Conservation (phyloP, 2,797 vertebrate species). For the Hephaestus fuliginosus region DNA sequence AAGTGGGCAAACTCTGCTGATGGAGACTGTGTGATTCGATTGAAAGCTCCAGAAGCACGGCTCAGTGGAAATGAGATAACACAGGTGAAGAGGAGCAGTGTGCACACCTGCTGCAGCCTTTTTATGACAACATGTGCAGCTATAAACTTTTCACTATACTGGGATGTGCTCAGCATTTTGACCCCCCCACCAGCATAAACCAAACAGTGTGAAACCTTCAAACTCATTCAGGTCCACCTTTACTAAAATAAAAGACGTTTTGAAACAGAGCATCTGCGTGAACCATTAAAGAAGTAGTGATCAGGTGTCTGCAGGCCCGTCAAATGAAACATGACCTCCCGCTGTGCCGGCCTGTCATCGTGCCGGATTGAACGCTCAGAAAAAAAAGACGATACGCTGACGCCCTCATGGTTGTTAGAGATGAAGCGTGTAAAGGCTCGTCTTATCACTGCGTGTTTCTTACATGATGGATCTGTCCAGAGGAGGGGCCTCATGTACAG, state of each 20-base stretch:
- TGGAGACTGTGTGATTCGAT: background rate
- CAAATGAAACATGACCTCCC: slow-evolving; percentile 32
- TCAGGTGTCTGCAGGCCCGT: slow-evolving; percentile 7
- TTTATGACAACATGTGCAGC: background rate
- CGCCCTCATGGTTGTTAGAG: slow-evolving; percentile 6
- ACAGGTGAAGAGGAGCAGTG: background rate
- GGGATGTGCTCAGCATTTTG: background rate
- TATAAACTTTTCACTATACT: background rate
- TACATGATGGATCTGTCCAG: background rate
- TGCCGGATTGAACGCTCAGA: slow-evolving; percentile 14
- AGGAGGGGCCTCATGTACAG: background rate
- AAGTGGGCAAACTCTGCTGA: background rate
- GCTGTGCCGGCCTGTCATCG: slow-evolving; percentile 31
- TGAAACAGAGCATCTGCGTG: background rate
- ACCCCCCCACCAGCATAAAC: background rate
- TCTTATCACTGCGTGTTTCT: background rate
- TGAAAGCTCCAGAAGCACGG: background rate
- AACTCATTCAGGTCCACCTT: background rate
- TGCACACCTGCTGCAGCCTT: too few species aligned
- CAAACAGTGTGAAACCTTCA: background rate
- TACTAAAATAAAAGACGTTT: background rate
- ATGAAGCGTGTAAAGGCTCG: background rate
- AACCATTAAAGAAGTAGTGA: slow-evolving; percentile 2
- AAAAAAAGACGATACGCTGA: slow-evolving; percentile 17
- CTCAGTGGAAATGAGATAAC: background rate